Percentiles rank a stretch among this genome's conserved stretches.
Conservation (phyloP, 1,140 invertebrate genomes). For the Piezodorus guildinii region DNA sequence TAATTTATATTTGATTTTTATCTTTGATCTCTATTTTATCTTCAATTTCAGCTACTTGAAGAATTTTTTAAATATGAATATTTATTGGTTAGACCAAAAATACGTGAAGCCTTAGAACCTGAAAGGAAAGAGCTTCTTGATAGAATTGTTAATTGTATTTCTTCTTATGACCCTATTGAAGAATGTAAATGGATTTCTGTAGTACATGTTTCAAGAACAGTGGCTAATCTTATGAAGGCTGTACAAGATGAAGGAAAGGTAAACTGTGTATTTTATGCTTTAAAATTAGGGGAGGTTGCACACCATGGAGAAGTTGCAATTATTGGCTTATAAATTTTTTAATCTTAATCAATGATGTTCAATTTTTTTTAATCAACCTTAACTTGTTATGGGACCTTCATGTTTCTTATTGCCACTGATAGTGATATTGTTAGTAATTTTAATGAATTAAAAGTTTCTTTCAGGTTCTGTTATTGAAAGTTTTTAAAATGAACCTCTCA, state of each 20-base stretch:
- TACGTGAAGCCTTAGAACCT: background rate
- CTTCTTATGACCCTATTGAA: constrained; percentile 9
- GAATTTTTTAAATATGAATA: constrained; percentile 1
- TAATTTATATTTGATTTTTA: too few relatives aligned
- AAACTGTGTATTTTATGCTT: background rate
- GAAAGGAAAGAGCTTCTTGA: constrained; percentile 14
- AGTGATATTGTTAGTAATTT: too few relatives aligned
- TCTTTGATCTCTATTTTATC: background rate
- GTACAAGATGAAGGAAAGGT: background rate
- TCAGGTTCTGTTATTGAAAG: too few relatives aligned
- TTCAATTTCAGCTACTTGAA: constrained; percentile 9
- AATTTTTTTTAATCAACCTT: too few relatives aligned
- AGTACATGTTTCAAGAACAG: background rate
- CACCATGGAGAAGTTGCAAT: too few relatives aligned
- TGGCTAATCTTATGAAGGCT: constrained; percentile 2
- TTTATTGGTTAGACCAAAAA: background rate
- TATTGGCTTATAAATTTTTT: too few relatives aligned
- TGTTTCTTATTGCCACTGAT: too few relatives aligned
- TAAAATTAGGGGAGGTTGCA: too few relatives aligned
- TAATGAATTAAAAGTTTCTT: too few relatives aligned
- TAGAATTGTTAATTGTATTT: background rate
- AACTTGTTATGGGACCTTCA: too few relatives aligned
- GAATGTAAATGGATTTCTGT: background rate
- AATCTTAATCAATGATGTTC: too few relatives aligned
- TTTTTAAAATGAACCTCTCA: too few relatives aligned